Conservation (phyloP, 2,113 vertebrate species). For the Cynocephalus volans region DNA sequence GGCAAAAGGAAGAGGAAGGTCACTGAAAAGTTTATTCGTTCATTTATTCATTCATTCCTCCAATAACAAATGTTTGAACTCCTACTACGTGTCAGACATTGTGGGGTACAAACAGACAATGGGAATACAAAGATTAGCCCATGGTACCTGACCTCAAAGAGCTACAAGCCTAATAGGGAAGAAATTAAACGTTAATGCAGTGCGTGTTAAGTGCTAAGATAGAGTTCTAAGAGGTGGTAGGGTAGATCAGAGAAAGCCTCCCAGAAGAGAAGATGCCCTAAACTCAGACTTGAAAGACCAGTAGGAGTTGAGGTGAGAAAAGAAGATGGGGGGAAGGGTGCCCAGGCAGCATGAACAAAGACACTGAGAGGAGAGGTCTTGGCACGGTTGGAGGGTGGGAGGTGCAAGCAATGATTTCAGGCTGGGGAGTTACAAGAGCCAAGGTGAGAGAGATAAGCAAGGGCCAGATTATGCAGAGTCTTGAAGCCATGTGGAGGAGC, state of each 20-base stretch:
- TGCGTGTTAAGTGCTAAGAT: conserved; percentile 30
- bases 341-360: conserved; percentile 59
- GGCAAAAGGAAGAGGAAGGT: neutral
- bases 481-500: conserved; percentile 1
- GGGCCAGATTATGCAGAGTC: conserved; percentile 1
- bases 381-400: conserved; percentile 14
- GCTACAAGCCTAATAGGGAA: conserved; percentile 10
- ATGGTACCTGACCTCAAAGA: conserved; percentile 54
- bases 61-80: conserved; percentile 54
- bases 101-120: conserved; percentile 11
- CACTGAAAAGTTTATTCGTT: neutral
- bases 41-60: conserved; percentile 33
- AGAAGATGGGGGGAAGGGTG: conserved; percentile 5
- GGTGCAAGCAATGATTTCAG: conserved; percentile 33
- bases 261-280: conserved; percentile 47
- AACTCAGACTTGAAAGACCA: conserved; percentile 64
- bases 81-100: conserved; percentile 25
- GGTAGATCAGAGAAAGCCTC: conserved; percentile 15
- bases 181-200: conserved; percentile 47
- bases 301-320: conserved; percentile 65
- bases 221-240: conserved; percentile 11
- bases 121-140: conserved; percentile 45
- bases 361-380: neutral
- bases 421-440: conserved; percentile 45
- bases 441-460: neutral